phyloP scores from a whole-genome alignment of 2,113 vertebrate species.

The Sebastes schlegelii region DNA sequence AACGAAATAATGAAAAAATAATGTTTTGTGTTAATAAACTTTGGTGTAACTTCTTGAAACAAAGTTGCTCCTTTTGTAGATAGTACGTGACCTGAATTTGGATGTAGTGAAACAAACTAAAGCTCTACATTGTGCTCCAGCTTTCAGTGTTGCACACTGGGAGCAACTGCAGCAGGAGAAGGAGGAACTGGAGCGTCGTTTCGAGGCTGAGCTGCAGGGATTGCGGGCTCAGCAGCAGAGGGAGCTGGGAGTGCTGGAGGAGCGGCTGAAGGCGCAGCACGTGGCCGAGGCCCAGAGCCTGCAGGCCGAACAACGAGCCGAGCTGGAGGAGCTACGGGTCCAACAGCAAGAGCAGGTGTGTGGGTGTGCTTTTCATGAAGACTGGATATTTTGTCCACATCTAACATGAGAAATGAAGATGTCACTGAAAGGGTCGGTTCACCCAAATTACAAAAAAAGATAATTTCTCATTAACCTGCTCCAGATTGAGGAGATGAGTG shows the following conservation, averaged over 20 bases:
- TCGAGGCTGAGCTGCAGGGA: conserved; percentile 86
- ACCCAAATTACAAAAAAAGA: background rate
- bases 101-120: background rate
- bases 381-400: background rate
- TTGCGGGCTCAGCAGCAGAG: conserved; percentile 86
- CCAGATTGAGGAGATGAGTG: conserved; percentile 91
- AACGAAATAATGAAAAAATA: too few species aligned
- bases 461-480: background rate
- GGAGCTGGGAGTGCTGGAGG: conserved; percentile 88
- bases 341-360: conserved; percentile 82
- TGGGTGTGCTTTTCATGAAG: background rate
- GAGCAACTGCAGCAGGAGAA: conserved; percentile 93
- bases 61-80: background rate
- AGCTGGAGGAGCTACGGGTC: conserved; percentile 70
- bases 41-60: background rate
- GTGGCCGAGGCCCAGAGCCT: conserved; percentile 77
- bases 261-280: conserved; percentile 85
- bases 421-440: background rate
- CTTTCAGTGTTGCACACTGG: conserved; percentile 86
- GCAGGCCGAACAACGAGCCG: conserved; percentile 79
- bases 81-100: background rate
- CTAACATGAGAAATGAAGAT: background rate
- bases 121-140: conserved; percentile 70
- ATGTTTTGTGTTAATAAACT: background rate
- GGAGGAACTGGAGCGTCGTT: conserved; percentile 88